Evolutionary conservation across 2,113 vertebrate genomes (phyloP).

Genomic region (Hylia prasina): DNA sequence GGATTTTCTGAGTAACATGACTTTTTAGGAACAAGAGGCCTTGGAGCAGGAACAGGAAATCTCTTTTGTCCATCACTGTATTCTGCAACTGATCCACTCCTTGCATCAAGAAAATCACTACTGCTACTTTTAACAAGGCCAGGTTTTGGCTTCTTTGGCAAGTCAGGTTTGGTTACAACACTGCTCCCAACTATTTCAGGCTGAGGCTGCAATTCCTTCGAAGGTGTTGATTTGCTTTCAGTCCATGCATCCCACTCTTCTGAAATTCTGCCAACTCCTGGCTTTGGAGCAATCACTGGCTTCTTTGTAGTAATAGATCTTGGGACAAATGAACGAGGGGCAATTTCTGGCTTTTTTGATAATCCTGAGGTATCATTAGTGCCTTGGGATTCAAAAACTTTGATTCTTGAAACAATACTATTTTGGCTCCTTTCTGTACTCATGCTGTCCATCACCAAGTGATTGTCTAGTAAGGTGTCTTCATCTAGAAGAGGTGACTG

Average conservation of each 20-base stretch:
- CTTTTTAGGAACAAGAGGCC: constrained; percentile 77
- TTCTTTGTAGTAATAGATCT: constrained; percentile 79
- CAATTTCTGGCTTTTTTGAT: constrained; percentile 75
- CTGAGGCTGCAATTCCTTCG: constrained; percentile 54
- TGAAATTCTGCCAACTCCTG: constrained; percentile 62
- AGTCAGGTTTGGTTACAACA: constrained; percentile 73
- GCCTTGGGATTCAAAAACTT: constrained; percentile 86
- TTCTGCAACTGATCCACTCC: background rate
- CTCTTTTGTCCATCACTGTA: constrained; percentile 9
- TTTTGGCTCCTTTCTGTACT: constrained; percentile 75
- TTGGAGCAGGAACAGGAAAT: constrained; percentile 67
- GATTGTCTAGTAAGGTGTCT: constrained; percentile 52
- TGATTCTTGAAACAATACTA: constrained; percentile 83
- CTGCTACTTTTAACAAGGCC: constrained; percentile 62
- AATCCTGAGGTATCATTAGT: constrained; percentile 61
- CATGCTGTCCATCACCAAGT: constrained; percentile 73
- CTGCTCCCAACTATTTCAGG: constrained; percentile 23
- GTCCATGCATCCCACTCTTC: constrained; percentile 68
- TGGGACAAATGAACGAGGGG: constrained; percentile 68
- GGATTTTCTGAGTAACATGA: constrained; percentile 55
- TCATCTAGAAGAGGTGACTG: constrained; percentile 70
- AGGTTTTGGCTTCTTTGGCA: constrained; percentile 80
- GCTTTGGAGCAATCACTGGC: constrained; percentile 76
- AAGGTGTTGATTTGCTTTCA: constrained; percentile 46
- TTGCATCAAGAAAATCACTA: constrained; percentile 59